Evolutionary conservation across 1,140 invertebrate genomes (phyloP), one percentile per base, ranked within the genome.

Genomic region (Drosophila paulistorum): DNA sequence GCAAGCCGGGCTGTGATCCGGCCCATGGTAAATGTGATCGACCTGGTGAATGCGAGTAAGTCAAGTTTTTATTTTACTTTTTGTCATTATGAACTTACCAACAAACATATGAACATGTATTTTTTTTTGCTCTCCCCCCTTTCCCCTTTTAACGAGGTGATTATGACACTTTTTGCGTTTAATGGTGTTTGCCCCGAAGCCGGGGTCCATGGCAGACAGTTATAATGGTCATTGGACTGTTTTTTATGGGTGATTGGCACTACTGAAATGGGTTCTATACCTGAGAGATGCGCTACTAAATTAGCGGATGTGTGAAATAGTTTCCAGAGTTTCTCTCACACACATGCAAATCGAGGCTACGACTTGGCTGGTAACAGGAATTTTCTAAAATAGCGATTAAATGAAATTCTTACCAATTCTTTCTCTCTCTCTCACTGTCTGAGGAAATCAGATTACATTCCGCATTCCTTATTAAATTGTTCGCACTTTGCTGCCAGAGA

Each of bases 1-100:
- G 97, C 92, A 97, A 97, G 89, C 94, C 95, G 74, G 97, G 97
- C 68, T 98, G 97, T 91, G 96, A 98, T 93, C 95, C 96, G 39
- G 94, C 95, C 14, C 97, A 98, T 92, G 97, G 97, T 23, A 96
- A 96, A 90, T 98, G 97, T 93, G 96, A 96, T 85, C 94, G 94
- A 55, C 97, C 97, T 14, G 97, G 96, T 33, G 96, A 97, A 93
- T 98, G 97, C 95, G 94, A 95, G 96, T 97, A 92, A 96, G 96
- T 41, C 64, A 33, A 17, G 20, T 71, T 62, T 30, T 54, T 11
- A 10, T 39, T 26, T 33, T 23, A 17, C 23, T 42, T 55, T 67
- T 23, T 68, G 67, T 81, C 81, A 85, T 69, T 69, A 73, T 57
- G 10, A 17, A 17, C 17, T 17, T 1, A 17, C 17, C 17, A 17